Evolutionary conservation across 2,797 vertebrate genomes (phyloP).

Genomic region (Pteronotus mesoamericanus): DNA sequence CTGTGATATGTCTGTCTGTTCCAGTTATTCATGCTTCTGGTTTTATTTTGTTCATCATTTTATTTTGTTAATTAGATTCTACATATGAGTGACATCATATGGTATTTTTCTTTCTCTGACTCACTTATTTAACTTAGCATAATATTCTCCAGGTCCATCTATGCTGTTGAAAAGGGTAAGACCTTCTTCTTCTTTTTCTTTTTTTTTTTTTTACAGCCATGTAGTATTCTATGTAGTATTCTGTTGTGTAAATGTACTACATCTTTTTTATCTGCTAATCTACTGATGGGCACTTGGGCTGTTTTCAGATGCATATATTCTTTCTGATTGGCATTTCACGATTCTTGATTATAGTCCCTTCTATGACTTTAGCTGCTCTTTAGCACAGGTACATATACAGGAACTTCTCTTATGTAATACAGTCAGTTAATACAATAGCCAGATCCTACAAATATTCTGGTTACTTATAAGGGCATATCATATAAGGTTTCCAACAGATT

Average conservation of each 20-base stretch:
- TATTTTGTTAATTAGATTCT: neutral
- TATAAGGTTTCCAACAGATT: neutral
- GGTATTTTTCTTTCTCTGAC: neutral
- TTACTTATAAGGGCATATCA: neutral
- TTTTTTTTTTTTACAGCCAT: neutral
- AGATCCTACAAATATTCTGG: neutral
- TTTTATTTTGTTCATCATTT: neutral
- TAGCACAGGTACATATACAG: neutral
- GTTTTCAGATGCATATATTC: neutral
- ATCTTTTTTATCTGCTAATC: neutral
- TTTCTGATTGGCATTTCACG: neutral
- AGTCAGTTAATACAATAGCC: neutral
- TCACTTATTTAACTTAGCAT: neutral
- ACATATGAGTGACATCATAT: neutral
- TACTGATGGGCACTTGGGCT: neutral
- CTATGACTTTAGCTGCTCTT: neutral
- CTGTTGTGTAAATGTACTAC: neutral
- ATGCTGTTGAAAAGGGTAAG: neutral
- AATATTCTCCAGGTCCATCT: neutral
- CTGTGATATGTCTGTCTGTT: neutral
- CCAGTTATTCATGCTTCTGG: neutral
- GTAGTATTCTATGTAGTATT: neutral
- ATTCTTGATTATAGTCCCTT: neutral
- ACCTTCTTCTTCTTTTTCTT: neutral
- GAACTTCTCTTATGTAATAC: neutral